Base-by-base conservation (phyloP, 2,113 vertebrate genomes). In the Mixornis gularis region DNA sequence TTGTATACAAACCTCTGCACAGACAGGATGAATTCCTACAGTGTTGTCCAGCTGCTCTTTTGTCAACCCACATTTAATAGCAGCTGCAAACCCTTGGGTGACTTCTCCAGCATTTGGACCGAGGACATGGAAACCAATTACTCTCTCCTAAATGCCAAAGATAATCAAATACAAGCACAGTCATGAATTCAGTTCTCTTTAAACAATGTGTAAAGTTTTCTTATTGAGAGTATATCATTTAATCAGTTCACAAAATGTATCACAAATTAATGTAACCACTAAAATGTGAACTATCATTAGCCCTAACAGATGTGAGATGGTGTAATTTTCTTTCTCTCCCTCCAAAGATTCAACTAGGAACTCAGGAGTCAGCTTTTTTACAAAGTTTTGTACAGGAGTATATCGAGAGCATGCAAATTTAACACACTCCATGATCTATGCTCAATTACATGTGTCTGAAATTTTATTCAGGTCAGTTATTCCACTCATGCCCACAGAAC, bases 21-120 rank as follows among this genome's bases (percentile, higher is more conserved):
- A 98, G 84, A 98, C 96, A 0, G 98, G 98, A 58, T 98, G 98
- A 93, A 98, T 98, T 41, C 98, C 98, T 20, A 98, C 91, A 1
- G 98, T 98, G 93, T 38, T 90, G 79, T 98, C 98, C 95, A 98
- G 90, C 86, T 98, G 97, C 16, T 89, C 51, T 87, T 98, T 98
- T 69, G 98, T 99, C 48, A 99, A 44, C 9, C 98, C 98, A 58
- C 98, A 98, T 90, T 98, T 98, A 29, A 98, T 97, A 1, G 98
- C 98, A 1, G 97, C 97, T 27, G 97, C 98, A n/a, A 98, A 99
- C 53, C 98, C 98, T 87, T 98, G 98, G 5, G 98, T 98, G 30
- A 99, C 89, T 94, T 98, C 98, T 90, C 97, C 98, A 49, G 98
- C 98, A 14, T 97, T 98, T 51, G 98, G 98, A 52, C 98, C 98